Evolutionary conservation across 2,888 invertebrate genomes (phyloP), one percentile per base, ranked within the genome.

Genomic region (Argyresthia goedartella): DNA sequence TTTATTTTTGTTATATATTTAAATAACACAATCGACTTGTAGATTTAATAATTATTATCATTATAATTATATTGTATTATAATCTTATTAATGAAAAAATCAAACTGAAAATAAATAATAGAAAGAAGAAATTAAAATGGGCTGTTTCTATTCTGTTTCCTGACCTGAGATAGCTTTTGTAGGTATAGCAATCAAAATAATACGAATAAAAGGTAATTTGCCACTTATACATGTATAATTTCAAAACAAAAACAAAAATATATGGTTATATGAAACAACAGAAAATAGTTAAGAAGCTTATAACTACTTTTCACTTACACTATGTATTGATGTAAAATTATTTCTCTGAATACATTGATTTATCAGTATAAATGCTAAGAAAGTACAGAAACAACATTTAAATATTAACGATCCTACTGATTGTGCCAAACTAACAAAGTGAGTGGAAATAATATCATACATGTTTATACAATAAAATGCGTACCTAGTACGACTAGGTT

Each of bases 51-150:
- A 84, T 82, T 84, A 86, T 86, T 86, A 85, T 82, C 81, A 82
- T 84, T 82, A 81, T 86, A 86, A 82, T 84, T 82, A 81, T 86
- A 86, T 85, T 86, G 86, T 86, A 86, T 84, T 84, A 86, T 86
- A 86, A 86, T 86, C 86, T 82, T 85, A 86, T 85, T 86, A 84
- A 85, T 82, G 81, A 86, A 84, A 80, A 82, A 86, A 84, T 84
- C 81, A 84, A 86, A 82, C 81, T 75, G 81, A 81, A 80, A 86
- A 80, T 82, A 81, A 81, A 80, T 79, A 76, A 85, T 84, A 82
- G 82, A 84, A 81, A 77, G 67, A 70, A 81, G 76, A 69, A 64
- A 25, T n/a, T 57, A 58, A 57, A 25, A 25, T 25, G 25, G 25
- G 25, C 25, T 25, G 25, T 25, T 25, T 48, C 2, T 34, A 50